Evolutionary conservation across 2,113 vertebrate species (phyloP).

Genomic region (Dipodomys merriami): DNA sequence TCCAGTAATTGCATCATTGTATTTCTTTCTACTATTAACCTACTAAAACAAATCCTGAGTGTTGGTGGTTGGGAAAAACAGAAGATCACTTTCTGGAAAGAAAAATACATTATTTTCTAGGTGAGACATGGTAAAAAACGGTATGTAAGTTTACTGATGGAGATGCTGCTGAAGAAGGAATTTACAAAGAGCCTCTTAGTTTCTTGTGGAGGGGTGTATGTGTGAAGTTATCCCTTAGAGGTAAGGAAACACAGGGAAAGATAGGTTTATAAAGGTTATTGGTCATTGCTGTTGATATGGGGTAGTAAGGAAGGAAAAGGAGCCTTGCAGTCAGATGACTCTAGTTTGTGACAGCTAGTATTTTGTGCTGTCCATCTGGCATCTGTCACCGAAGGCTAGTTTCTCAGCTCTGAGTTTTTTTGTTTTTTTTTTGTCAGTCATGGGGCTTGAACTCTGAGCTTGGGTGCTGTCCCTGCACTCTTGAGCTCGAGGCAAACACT

Average conservation of each 20-base stretch:
- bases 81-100: neutral
- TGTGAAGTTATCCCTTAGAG: neutral
- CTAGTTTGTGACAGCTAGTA: neutral
- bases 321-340: neutral
- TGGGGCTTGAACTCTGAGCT: too few species aligned
- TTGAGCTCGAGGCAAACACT: too few species aligned
- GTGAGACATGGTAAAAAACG: neutral
- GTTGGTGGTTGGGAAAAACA: neutral
- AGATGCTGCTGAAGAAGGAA: neutral
- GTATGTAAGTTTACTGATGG: neutral
- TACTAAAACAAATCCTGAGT: neutral
- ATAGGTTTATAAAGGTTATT: neutral
- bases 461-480: too few species aligned
- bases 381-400: neutral
- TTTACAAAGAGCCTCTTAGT: constrained; percentile 7
- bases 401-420: too few species aligned
- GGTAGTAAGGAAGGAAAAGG: neutral
- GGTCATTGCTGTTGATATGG: neutral
- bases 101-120: neutral
- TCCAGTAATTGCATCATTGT: neutral
- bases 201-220: neutral
- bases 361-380: neutral
- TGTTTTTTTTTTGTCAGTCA: too few species aligned
- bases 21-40: neutral
- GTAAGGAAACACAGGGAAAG: neutral